phyloP scores from a whole-genome alignment of 2,888 invertebrate species.

The Sturmia bella region DNA sequence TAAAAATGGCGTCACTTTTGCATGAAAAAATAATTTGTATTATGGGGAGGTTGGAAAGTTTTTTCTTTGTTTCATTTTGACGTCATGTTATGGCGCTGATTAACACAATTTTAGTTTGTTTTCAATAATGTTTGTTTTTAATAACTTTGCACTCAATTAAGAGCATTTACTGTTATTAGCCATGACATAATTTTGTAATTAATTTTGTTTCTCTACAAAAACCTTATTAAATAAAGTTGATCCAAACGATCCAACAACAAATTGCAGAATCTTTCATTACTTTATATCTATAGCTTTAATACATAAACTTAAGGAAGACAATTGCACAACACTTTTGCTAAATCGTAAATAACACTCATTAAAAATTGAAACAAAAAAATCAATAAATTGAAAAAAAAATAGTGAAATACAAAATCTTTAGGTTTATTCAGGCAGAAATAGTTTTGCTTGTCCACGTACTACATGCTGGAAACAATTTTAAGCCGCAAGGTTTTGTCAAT shows the following conservation, averaged over 20 bases:
- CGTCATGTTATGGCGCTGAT: constrained; percentile 14
- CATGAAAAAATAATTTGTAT: constrained; percentile 1
- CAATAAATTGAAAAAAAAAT: constrained; percentile 19
- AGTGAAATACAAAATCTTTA: not conserved
- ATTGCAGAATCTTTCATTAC: not conserved
- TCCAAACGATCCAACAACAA: not conserved
- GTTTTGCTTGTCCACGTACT: no score
- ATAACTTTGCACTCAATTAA: not conserved
- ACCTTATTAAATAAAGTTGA: not conserved
- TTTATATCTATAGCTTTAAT: constrained; percentile 7
- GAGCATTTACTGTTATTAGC: not conserved
- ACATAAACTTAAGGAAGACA: constrained; percentile 69
- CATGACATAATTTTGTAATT: constrained; percentile 22
- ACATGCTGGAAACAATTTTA: no score
- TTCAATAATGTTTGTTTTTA: not conserved
- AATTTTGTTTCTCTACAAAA: not conserved
- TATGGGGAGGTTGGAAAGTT: not conserved
- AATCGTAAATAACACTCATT: constrained; percentile 39
- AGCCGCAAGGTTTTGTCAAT: no score
- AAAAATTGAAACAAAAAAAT: constrained; percentile 3
- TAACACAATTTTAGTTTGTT: not conserved
- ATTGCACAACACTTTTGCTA: constrained; percentile 70
- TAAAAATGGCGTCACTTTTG: constrained; percentile 4
- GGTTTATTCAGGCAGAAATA: no score
- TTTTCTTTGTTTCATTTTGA: not conserved